Base-by-base conservation (phyloP, 2,113 vertebrate species). In the Sorex fumeus region DNA sequence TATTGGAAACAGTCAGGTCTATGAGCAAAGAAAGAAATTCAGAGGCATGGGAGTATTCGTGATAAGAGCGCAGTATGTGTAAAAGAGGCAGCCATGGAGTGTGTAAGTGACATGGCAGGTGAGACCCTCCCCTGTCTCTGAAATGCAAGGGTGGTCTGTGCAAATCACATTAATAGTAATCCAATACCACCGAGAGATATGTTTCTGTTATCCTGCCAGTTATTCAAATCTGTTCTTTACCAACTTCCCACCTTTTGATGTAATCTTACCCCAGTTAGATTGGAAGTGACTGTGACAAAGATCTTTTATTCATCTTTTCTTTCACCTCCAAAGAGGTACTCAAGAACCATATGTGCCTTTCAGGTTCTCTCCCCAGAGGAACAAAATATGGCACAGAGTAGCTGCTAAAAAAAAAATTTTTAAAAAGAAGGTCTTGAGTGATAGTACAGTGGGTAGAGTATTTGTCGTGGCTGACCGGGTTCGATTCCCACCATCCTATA, bases 171-270 rank as follows among this genome's bases (percentile, higher is more conserved):
- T 60, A 84, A 87, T 83, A 93, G 50, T 74, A 84, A 94, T 75
- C 95, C 84, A 78, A 12, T 30, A 36, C n/a, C 70, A 34, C 57
- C 34, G 77, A 87, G 53, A 77, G 60, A 81, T 7, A 81, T 10
- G 1, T 77, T 88, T 40, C 36, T 88, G 30, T 81, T 84, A 84
- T 83, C 60, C 87, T 53, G 34, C 25, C 64, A 72, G 82, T 90
- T 81, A 90, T 72, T 95, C 70, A 85, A 90, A 92, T 82, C 47
- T 78, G 27, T 88, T 91, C 64, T 91, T 90, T 93, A n/a, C 94
- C 66, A 75, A 71, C 75, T 79, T 89, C 76, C 45, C 25, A 62
- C 8, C 40, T n/a, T 23, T 40, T 72, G 32, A 92, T 71, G 57
- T 77, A 84, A 90, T 87, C 88, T 77, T 69, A 82, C 18, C 8